A percentile compares a stretch with the other conserved stretches of the same genome.
Evolutionary conservation across 2,888 invertebrate genomes (phyloP).

Genomic region (Cheilosia impressa): DNA sequence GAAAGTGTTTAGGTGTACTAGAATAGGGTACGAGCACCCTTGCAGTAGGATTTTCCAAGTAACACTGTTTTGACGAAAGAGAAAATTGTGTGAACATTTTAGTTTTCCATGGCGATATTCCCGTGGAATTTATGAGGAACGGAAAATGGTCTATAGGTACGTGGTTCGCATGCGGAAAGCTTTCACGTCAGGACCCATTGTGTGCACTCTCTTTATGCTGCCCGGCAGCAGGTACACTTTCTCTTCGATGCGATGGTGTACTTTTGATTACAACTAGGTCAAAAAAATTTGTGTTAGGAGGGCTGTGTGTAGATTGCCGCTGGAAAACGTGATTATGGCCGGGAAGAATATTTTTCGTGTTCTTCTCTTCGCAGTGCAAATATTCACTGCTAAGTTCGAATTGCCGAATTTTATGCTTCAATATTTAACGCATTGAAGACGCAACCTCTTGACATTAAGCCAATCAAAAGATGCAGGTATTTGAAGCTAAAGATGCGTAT

Average conservation of each 20-base stretch:
- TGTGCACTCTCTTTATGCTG: slow-evolving; percentile 44
- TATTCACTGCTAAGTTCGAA: not conserved
- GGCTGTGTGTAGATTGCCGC: slow-evolving; percentile 58
- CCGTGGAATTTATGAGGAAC: slow-evolving; percentile 35
- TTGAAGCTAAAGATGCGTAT: too few species aligned
- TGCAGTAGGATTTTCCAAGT: slow-evolving; percentile 68
- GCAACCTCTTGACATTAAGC: not conserved
- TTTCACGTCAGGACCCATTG: slow-evolving; percentile 29
- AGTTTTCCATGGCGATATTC: slow-evolving; percentile 59
- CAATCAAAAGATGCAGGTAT: not conserved
- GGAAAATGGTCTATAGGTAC: slow-evolving; percentile 16
- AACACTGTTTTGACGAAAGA: slow-evolving; percentile 65
- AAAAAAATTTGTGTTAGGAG: slow-evolving; percentile 58
- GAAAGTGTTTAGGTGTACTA: slow-evolving; percentile 27
- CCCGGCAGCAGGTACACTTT: slow-evolving; percentile 20
- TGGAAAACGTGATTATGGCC: slow-evolving; percentile 52
- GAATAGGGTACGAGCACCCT: slow-evolving; percentile 58
- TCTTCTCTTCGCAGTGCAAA: slow-evolving; percentile 12
- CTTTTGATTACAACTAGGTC: slow-evolving; percentile 64
- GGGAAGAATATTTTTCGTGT: slow-evolving; percentile 27
- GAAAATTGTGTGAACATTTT: slow-evolving; percentile 64
- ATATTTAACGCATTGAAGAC: not conserved
- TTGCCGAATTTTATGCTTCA: not conserved
- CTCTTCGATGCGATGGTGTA: slow-evolving; percentile 39
- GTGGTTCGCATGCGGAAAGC: slow-evolving; percentile 62